Base-by-base conservation (phyloP, 2,888 invertebrate genomes). In the Drosophila prostipennis region DNA sequence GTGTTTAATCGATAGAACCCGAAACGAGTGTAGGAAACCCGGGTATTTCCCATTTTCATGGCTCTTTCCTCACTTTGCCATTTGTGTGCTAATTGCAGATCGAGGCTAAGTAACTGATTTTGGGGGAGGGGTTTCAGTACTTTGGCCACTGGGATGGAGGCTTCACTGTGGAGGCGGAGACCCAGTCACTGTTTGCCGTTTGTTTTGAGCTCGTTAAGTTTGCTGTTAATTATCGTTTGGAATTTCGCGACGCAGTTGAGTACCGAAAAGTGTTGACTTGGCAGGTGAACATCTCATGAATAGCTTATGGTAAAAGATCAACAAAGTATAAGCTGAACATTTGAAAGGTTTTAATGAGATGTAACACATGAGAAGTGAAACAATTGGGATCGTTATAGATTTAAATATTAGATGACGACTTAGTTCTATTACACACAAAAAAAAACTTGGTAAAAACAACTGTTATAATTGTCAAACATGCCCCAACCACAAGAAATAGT, bases 1-100 rank as follows among this genome's bases (percentile, higher is more conserved):
- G 56, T 88, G 84, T 84, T 84, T 58, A 88, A 84, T 84, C 84
- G 67, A 84, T 84, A 84, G 67, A 55, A 55, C 46, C 58, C 58
- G 23, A 34, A 46, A 32, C 34, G 34, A 42, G 61, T 45, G 58
- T n/a, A n/a, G 52, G 48, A 64, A 64, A 43, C 14, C 14, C 53
- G 10, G 52, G 39, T 14, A 26, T 58, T 29, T 36, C 34, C 58
- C 56, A 64, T 54, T 65, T 53, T 51, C 13, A 19, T 8, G 42
- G 19, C 42, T 42, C 6, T 6, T 23, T 42, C 19, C 42, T 19
- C 42, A 19, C 19, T 42, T 43, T 26, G 52, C 52, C 48, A 51
- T 60, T 70, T 63, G 48, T 48, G 43, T 46, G 36, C 55, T 76
- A 74, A 80, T 79, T 74, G 54, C 72, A 73, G 79, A 84, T 84